Base-by-base conservation (phyloP, 1,140 invertebrate genomes). In the Streblospio benedicti region DNA sequence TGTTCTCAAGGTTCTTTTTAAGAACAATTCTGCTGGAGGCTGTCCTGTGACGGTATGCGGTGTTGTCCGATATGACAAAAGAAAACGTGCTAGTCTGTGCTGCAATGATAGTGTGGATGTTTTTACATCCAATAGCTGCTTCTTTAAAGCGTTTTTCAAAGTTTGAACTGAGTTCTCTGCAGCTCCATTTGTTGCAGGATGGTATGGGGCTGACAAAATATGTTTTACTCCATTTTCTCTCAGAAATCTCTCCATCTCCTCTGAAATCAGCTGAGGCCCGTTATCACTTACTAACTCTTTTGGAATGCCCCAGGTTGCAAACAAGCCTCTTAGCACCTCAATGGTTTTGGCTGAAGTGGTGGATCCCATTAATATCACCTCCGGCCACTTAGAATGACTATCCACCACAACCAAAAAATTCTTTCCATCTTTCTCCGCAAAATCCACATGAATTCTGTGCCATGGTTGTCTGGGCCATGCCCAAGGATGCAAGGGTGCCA, bases 301-400 rank as follows among this genome's bases (percentile, higher is more conserved):
- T 4, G 49, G 49, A 20, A 20, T 3, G 4, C 55, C 55, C 16
- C n/a, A 57, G 14, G 35, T 16, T 27, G 12, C 43, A 47, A 57
- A 14, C 55, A 47, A 23, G 16, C 4, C 28, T 25, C 6, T 1
- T 28, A 47, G 45, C 3, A 27, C 30, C 12, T 28, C 1, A 28
- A 18, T 18, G 6, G 6, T 47, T 14, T 6, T 3, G 5, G n/a
- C 12, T n/a, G 45, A 47, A 9, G 45, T 47, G 25, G 45, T 47
- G 25, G 45, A 47, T 6, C 1, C 57, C 64, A 69, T 65, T 6
- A 28, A 12, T 9, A 63, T 43, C 12, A 62, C 59, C 41, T 64
- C 60, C 9, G 59, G 35, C 63, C 67, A 66, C 32, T 66, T 69
- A 2, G 60, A 67, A 57, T 61, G 63, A 23, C 59, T 61, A 43